These are phyloP conservation scores for Silurus aristotelis DNA, from an alignment of 2,797 vertebrate species.

Conservation along the genomic window DNA sequence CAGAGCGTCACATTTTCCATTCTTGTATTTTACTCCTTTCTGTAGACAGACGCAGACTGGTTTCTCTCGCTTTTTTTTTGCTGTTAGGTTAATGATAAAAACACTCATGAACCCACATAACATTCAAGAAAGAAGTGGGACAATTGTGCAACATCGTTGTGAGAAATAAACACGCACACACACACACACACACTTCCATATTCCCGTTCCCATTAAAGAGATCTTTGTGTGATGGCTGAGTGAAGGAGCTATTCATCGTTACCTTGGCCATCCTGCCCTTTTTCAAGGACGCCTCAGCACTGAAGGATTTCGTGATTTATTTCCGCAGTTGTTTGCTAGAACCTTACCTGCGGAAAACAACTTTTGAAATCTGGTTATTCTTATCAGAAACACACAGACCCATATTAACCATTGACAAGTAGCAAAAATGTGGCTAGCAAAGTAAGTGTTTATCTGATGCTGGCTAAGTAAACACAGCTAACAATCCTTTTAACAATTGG, in stretches of 20 bases:
- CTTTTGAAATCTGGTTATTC: not conserved
- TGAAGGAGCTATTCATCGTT: constrained; percentile 1
- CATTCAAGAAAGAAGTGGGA: not conserved
- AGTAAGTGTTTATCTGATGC: not conserved
- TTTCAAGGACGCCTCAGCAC: not conserved
- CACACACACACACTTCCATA: not conserved
- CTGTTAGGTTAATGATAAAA: not conserved
- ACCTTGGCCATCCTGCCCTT: not conserved
- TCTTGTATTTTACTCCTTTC: constrained; percentile 37
- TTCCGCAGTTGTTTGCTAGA: not conserved
- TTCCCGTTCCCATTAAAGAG: not conserved
- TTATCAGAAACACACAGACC: not conserved
- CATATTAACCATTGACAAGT: too few relatives aligned
- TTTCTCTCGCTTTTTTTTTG: not conserved
- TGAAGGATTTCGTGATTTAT: not conserved
- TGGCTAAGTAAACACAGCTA: not conserved
- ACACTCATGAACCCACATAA: not conserved
- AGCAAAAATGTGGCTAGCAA: not conserved
- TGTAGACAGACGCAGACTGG: constrained; percentile 15
- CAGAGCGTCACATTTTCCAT: constrained; percentile 21
- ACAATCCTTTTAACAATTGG: not conserved
- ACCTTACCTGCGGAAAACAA: not conserved
- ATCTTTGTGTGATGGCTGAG: not conserved
- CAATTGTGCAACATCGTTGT: not conserved
- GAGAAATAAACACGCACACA: not conserved